A percentile compares a stretch with the other conserved stretches of the same genome.
phyloP scores from a whole-genome alignment of 64 coral and sea anemone genomes.

The Hydrozoanthus tunicans region DNA sequence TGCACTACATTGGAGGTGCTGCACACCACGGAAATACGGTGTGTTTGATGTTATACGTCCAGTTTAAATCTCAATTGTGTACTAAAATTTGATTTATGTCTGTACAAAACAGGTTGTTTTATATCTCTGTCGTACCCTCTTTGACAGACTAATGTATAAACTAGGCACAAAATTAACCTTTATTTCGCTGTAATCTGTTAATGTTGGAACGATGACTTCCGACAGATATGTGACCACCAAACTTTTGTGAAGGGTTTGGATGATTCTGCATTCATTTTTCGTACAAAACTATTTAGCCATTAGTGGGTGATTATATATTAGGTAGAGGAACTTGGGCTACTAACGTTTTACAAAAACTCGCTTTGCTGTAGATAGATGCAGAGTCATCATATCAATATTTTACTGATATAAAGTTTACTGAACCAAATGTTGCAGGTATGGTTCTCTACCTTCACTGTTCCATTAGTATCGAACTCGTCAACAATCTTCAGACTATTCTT shows the following conservation, averaged over 20 bases:
- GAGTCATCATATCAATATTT: not conserved
- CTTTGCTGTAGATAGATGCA: not conserved
- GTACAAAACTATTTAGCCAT: too few species aligned
- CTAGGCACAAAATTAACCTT: too few species aligned
- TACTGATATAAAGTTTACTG: not conserved
- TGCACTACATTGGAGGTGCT: conserved; percentile 69
- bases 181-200: too few species aligned
- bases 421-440: conserved; percentile 7
- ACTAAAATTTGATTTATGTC: not conserved
- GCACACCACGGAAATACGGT: conserved; percentile 5
- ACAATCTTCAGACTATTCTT: conserved; percentile 39
- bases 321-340: too few species aligned
- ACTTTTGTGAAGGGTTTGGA: too few species aligned
- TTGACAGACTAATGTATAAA: too few species aligned
- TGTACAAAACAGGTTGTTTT: too few species aligned
- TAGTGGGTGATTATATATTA: too few species aligned
- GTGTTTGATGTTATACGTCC: not conserved
- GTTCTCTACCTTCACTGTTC: not conserved
- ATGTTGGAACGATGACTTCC: too few species aligned
- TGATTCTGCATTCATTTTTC: too few species aligned
- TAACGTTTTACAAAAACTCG: not conserved
- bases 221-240: too few species aligned
- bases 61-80: not conserved
- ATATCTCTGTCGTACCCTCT: too few species aligned
- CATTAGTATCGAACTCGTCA: conserved; percentile 14